Percentiles rank a stretch among this genome's conserved stretches.
phyloP scores from a whole-genome alignment of 2,797 vertebrate species.

The Etheostoma perlongum region DNA sequence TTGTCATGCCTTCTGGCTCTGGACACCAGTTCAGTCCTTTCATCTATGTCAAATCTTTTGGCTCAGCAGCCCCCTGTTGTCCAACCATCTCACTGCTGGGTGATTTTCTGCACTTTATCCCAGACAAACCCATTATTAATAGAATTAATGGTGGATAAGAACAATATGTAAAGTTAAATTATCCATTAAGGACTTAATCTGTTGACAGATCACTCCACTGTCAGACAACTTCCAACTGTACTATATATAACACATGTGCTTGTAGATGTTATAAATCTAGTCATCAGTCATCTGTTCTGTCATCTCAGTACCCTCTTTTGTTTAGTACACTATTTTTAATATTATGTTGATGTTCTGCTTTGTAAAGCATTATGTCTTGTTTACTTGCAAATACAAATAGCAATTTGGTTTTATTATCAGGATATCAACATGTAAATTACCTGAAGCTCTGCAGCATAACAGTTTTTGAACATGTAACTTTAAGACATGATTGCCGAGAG shows the following conservation, averaged over 20 bases:
- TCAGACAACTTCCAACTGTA: not conserved
- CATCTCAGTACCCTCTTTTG: not conserved
- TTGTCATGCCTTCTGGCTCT: not conserved
- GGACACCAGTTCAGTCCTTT: not conserved
- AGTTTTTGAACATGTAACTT: constrained; percentile 3
- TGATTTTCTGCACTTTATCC: not conserved
- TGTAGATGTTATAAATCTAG: not conserved
- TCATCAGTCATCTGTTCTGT: constrained; percentile 6
- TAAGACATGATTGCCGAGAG: not conserved
- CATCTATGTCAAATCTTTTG: not conserved
- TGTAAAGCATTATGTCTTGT: not conserved
- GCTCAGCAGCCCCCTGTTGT: not conserved
- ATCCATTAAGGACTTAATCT: not conserved
- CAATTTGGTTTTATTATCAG: not conserved
- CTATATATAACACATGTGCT: not conserved
- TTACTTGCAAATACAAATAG: not conserved
- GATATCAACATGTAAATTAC: not conserved
- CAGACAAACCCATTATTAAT: not conserved
- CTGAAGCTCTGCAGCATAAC: not conserved
- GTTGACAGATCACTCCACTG: not conserved
- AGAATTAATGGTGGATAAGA: not conserved
- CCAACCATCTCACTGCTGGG: not conserved
- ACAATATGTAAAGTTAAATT: not conserved
- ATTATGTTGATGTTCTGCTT: not conserved
- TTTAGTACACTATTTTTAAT: not conserved